Conservation (phyloP, 2,888 invertebrate species). For the Hirtodrosophila alboralis region DNA sequence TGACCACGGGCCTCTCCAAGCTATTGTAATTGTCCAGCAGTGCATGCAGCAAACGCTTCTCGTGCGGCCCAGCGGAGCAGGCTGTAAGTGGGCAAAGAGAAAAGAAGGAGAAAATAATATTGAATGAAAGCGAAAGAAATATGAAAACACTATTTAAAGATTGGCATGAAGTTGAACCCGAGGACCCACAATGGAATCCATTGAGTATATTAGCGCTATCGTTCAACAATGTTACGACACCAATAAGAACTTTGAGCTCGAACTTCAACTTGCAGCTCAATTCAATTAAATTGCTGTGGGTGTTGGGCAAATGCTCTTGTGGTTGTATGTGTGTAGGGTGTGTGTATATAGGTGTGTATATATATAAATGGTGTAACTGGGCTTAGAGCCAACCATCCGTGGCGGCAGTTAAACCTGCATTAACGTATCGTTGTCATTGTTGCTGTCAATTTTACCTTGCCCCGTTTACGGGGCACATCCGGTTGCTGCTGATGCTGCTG, state of each 20-base stretch:
- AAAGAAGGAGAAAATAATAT: not conserved
- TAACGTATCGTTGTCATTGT: conserved; percentile 62
- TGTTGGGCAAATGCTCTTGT: not conserved
- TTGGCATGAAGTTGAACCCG: conserved; percentile 7
- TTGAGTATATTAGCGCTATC: not conserved
- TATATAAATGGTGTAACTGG: conserved; percentile 34
- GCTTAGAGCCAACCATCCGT: conserved; percentile 44
- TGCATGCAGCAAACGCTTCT: conserved; percentile 95
- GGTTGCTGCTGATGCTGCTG: conserved; percentile 42
- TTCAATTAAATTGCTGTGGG: conserved; percentile 33
- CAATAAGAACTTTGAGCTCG: conserved; percentile 23
- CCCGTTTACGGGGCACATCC: not conserved
- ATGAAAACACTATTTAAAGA: no score
- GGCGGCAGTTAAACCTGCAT: conserved; percentile 64
- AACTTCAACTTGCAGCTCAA: conserved; percentile 39
- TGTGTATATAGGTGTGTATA: not conserved
- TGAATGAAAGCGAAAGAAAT: not conserved
- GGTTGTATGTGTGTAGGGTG: not conserved
- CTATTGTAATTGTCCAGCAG: conserved; percentile 96
- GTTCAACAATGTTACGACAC: conserved; percentile 28
- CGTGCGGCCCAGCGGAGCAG: conserved; percentile 94
- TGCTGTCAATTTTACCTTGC: conserved; percentile 39
- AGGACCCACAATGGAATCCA: conserved; percentile 1
- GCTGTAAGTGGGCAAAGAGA: conserved; percentile 85
- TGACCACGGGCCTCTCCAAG: conserved; percentile 96